Percentiles rank a stretch among this genome's conserved stretches.
phyloP scores from a whole-genome alignment of 2,888 invertebrate genomes.

The Chydorus sphaericus region DNA sequence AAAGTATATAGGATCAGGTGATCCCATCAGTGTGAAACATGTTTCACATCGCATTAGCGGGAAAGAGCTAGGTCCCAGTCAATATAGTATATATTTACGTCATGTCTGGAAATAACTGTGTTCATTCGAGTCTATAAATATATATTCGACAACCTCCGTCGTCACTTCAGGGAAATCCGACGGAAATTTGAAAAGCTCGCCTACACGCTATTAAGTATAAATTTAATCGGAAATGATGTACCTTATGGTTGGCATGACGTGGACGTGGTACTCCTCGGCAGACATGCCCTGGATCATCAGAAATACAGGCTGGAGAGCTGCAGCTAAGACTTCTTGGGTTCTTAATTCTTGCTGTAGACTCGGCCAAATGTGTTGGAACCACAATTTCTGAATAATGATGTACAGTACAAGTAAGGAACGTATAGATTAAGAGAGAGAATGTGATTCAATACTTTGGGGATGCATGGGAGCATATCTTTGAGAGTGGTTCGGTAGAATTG shows the following conservation, averaged over 20 bases:
- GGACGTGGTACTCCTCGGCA: constrained; percentile 59
- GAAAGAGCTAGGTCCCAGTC: too few relatives aligned
- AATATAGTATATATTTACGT: too few relatives aligned
- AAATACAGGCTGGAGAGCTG: constrained; percentile 68
- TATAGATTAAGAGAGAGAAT: neutral
- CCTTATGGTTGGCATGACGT: constrained; percentile 73
- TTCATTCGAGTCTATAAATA: too few relatives aligned
- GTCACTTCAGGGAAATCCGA: too few relatives aligned
- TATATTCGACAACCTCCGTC: too few relatives aligned
- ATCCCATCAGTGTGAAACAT: too few relatives aligned
- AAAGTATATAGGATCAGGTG: too few relatives aligned
- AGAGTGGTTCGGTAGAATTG: constrained; percentile 79
- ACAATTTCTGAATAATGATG: constrained; percentile 57
- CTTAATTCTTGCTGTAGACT: constrained; percentile 70
- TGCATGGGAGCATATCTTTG: constrained; percentile 68
- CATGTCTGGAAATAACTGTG: too few relatives aligned
- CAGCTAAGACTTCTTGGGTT: constrained; percentile 69
- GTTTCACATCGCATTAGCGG: too few relatives aligned
- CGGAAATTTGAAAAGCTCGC: too few relatives aligned
- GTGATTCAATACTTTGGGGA: constrained; percentile 57
- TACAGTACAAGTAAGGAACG: neutral
- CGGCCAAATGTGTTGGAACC: constrained; percentile 90
- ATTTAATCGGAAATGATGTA: constrained; percentile 29
- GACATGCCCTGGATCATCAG: constrained; percentile 65
- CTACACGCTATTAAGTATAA: neutral